These are phyloP conservation scores for Nothocercus nigrocapillus DNA, from an alignment of 2,113 vertebrate species.

Conservation along the genomic window DNA sequence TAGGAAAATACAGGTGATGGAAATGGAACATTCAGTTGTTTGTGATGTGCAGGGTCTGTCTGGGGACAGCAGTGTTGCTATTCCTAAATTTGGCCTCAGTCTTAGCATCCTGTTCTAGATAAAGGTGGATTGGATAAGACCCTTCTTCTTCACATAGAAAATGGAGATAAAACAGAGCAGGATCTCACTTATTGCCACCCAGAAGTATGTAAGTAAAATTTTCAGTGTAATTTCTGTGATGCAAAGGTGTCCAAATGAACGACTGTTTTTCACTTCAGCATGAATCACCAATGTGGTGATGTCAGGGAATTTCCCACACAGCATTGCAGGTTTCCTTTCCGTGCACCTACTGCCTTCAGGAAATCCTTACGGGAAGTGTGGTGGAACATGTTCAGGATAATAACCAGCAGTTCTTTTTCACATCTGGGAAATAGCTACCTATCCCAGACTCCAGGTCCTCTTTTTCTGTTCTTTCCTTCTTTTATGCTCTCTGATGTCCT, in stretches of 20 bases:
- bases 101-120: background rate
- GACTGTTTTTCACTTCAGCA: background rate
- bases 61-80: background rate
- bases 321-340: background rate
- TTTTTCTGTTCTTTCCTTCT: background rate
- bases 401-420: background rate
- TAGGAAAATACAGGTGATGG: background rate
- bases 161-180: background rate
- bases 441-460: background rate
- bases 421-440: background rate
- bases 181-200: background rate
- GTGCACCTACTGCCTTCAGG: background rate
- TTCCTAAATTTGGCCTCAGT: background rate
- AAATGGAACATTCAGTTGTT: background rate
- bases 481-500: background rate
- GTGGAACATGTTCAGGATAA: background rate
- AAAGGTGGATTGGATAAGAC: fast-evolving
- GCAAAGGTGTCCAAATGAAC: background rate
- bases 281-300: slow-evolving; percentile 39
- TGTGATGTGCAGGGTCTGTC: background rate
- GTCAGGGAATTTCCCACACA: background rate
- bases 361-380: background rate
- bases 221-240: background rate
- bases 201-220: background rate
- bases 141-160: background rate